Percentiles rank a stretch among this genome's conserved stretches.
These are phyloP conservation scores for Pygoscelis adeliae DNA, from an alignment of 2,113 vertebrate species.

Conservation along the genomic window DNA sequence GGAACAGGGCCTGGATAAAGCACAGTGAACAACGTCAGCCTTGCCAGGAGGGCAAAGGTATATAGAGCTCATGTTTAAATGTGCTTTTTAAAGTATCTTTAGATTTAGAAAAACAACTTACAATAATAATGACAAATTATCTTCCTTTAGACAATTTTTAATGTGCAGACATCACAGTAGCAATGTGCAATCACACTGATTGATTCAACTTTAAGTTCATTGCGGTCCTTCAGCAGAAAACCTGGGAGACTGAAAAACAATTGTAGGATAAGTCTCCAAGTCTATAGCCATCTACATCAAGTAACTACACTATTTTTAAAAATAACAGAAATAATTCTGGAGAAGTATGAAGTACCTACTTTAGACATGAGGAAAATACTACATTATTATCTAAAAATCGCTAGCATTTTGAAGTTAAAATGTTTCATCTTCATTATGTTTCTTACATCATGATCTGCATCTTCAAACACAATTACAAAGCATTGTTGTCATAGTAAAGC, in stretches of 20 bases:
- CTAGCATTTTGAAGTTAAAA: not conserved
- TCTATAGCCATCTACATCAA: not conserved
- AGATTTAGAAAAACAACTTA: not conserved
- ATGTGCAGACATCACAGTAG: not conserved
- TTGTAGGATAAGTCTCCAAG: not conserved
- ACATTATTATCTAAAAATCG: not conserved
- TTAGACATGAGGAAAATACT: not conserved
- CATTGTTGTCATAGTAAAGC: not conserved
- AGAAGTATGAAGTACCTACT: not conserved
- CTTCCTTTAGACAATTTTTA: not conserved
- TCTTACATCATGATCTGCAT: not conserved
- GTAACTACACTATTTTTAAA: not conserved
- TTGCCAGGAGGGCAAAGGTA: not conserved
- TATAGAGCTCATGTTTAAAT: not conserved
- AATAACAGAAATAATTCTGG: not conserved
- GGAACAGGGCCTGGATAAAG: not conserved
- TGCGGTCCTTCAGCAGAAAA: not conserved
- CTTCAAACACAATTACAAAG: not conserved
- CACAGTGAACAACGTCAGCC: not conserved
- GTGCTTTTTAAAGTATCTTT: not conserved
- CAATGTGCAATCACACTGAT: not conserved
- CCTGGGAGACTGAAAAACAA: not conserved
- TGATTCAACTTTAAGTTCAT: not conserved
- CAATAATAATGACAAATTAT: not conserved
- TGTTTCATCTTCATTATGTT: not conserved